Evolutionary conservation across 2,797 vertebrate genomes (phyloP), one percentile per base, ranked within the genome.

Genomic region (Smutsia temminckii): DNA sequence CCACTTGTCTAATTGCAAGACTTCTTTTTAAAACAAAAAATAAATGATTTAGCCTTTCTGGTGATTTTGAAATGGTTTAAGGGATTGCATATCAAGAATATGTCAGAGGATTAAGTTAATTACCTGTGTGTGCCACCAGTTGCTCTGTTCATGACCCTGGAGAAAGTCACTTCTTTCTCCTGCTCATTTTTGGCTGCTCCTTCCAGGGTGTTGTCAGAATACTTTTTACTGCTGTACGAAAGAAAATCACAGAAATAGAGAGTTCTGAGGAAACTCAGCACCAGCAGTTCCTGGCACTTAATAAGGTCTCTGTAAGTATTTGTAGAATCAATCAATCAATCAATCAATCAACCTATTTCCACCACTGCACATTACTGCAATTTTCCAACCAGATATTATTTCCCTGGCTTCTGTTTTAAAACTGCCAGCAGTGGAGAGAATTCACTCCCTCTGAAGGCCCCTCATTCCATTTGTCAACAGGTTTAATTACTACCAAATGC

Each of bases 1-100:
- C 69, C 86, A 79, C 91, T 91, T 96, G 69, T 61, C 78, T 72
- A 88, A 83, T 71, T 93, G 68, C 57, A 93, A 91, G 46, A 29
- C 63, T 94, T 93, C 69, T 84, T 88, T 75, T 1, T 72, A 93
- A 94, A 74, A 55, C 72, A 89, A 74, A 68, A 40, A 96, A 66
- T 89, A 83, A 97, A 69, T 87, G 40, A 96, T 87, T 80, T 93
- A 59, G 51, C 40, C 77, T 96, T 96, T 92, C 90, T 93, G 29
- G 68, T 85, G 85, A 92, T 97, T 96, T 94, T 83, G 23, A 87
- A 92, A 81, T 53, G 74, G 40, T 34, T 95, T 91, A 89, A 85
- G 42, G 87, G 66, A 94, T 69, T 93, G 18, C 86, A 85, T 59
- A 94, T 96, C 92, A 94, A 69, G 53, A 89, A 61, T 63, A 32